Conservation (phyloP, 2,113 vertebrate genomes). For the Tragelaphus scriptus region DNA sequence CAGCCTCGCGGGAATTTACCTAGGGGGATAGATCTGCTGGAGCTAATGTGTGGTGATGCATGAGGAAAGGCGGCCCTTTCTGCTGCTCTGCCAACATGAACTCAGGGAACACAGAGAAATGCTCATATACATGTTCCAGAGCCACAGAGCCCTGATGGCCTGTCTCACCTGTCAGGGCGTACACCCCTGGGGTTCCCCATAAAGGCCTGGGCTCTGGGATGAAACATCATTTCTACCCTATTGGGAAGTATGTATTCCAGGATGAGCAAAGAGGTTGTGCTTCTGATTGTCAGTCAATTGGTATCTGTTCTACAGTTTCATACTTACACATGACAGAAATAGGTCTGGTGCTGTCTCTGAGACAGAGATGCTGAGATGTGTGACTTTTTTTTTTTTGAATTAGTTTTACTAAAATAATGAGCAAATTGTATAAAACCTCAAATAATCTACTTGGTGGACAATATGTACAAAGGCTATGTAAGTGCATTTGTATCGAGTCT, state of each 20-base stretch:
- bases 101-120: neutral
- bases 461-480: neutral
- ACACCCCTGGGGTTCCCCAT: neutral
- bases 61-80: neutral
- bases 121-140: neutral
- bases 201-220: neutral
- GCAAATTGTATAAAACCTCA: neutral
- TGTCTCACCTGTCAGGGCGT: fast-evolving
- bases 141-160: fast-evolving
- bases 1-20: constrained; percentile 38
- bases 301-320: neutral
- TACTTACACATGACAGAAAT: neutral
- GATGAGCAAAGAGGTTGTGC: neutral
- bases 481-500: neutral
- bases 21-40: constrained; percentile 45
- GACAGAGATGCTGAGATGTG: neutral
- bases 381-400: constrained; percentile 8
- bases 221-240: neutral
- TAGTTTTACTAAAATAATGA: neutral
- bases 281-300: neutral
- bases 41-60: neutral
- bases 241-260: neutral
- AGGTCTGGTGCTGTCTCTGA: neutral
- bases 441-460: neutral
- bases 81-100: neutral